Conservation (phyloP, 2,888 invertebrate species). For the Pachymerium ferrugineum region DNA sequence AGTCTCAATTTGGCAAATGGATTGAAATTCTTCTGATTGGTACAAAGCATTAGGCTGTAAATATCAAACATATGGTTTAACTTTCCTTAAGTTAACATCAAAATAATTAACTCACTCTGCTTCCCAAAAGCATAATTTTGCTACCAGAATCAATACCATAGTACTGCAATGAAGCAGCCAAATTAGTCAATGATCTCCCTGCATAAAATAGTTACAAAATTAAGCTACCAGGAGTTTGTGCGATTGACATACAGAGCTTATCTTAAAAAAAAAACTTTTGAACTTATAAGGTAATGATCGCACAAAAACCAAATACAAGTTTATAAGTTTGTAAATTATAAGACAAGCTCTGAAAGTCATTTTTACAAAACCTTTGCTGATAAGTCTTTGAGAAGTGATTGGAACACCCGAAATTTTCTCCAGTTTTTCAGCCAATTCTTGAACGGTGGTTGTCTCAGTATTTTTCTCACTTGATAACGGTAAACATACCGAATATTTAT, state of each 20-base stretch:
- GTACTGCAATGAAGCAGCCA: background rate
- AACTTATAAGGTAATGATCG: background rate
- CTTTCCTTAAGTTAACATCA: background rate
- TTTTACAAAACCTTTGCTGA: background rate
- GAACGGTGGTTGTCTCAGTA: background rate
- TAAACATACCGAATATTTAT: background rate
- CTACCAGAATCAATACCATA: constrained; percentile 20
- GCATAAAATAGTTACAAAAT: background rate
- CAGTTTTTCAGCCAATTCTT: background rate
- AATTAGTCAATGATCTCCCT: background rate
- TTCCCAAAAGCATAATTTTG: constrained; percentile 18
- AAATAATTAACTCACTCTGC: background rate
- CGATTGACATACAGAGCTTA: background rate
- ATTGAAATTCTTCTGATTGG: background rate
- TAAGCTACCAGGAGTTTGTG: background rate
- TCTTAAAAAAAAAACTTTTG: background rate
- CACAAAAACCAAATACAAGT: background rate
- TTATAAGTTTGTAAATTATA: background rate
- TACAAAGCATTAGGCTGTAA: background rate
- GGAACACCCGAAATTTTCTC: constrained; percentile 16
- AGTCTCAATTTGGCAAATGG: background rate
- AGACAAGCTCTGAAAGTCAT: background rate
- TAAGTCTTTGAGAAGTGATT: background rate
- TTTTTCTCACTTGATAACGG: background rate
- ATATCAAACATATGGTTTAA: background rate